Conservation (phyloP, 2,888 invertebrate species). For the Eupithecia pulchellata region DNA sequence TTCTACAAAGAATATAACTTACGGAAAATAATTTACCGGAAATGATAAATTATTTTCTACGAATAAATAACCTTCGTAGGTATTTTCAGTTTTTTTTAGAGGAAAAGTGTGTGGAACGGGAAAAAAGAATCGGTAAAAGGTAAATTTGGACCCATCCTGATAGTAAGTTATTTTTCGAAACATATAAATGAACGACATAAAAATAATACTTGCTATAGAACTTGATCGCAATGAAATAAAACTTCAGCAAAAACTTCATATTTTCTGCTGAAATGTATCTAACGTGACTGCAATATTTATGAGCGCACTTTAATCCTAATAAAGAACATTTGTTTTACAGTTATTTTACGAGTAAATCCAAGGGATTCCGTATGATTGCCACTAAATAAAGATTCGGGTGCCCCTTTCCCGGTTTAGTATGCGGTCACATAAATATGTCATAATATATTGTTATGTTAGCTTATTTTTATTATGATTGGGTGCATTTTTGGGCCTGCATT, state of each 20-base stretch:
- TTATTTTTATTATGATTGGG: conserved; percentile 14
- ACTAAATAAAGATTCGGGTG: conserved; percentile 19
- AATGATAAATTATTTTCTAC: no score
- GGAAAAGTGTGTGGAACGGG: no score
- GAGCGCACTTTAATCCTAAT: conserved; percentile 17
- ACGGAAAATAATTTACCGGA: no score
- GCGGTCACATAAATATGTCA: conserved; percentile 21
- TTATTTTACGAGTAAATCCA: conserved; percentile 22
- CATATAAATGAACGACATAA: no score
- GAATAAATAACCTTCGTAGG: no score
- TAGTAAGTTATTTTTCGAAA: no score
- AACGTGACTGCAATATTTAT: conserved; percentile 11
- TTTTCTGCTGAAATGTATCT: conserved; percentile 2
- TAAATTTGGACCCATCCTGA: no score
- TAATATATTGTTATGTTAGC: conserved; percentile 11
- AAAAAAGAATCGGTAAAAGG: no score
- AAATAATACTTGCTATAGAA: not conserved
- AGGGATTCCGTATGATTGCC: conserved; percentile 19
- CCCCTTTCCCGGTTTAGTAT: conserved; percentile 4
- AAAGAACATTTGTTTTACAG: conserved; percentile 24
- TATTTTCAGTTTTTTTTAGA: no score
- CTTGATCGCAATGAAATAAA: not conserved
- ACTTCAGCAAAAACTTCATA: not conserved
- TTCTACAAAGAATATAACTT: no score
- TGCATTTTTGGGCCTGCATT: conserved; percentile 9